phyloP scores from a whole-genome alignment of 2,113 vertebrate genomes.

The Danio rerio region GRCz12tu NC_133179.1:25472501-25473000 shows the following conservation, averaged over 20 bases:
- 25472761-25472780: neutral
- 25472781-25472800: too few relatives aligned
- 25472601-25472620: conserved; percentile 52
- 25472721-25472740: neutral
- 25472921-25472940: too few relatives aligned
- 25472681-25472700: neutral
- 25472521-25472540: conserved; percentile 56
- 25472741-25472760: neutral
- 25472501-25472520: conserved; percentile 73
- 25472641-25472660: conserved; percentile 57
- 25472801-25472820: too few relatives aligned
- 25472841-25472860: too few relatives aligned
- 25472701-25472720: neutral
- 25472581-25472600: conserved; percentile 67
- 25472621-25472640: conserved; percentile 64
- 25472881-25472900: too few relatives aligned
- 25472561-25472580: conserved; percentile 22
- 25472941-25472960: too few relatives aligned
- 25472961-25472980: too few relatives aligned
- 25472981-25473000: too few relatives aligned
- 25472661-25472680: neutral
- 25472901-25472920: too few relatives aligned
- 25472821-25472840: too few relatives aligned
- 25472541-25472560: conserved; percentile 17
- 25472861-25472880: too few relatives aligned